A percentile compares a stretch with the other conserved stretches of the same genome.
Evolutionary conservation across 2,888 invertebrate genomes (phyloP).

Genomic region (Drosophila vallismaia): DNA sequence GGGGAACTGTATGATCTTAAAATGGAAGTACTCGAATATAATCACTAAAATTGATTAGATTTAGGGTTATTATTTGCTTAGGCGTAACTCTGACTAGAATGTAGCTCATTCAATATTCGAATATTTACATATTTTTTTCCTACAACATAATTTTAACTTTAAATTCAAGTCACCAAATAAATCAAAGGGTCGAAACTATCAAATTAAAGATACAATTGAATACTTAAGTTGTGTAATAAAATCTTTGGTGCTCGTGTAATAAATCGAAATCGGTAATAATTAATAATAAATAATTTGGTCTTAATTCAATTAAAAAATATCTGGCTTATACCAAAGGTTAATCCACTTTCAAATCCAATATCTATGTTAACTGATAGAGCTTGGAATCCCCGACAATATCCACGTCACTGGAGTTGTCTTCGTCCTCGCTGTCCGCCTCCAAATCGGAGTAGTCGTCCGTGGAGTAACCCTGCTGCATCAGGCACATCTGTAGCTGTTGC

Average conservation of each 20-base stretch:
- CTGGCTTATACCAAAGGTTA: not conserved
- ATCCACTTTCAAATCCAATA: constrained; percentile 12
- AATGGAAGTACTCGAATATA: constrained; percentile 62
- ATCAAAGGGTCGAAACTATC: not conserved
- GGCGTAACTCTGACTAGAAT: constrained; percentile 54
- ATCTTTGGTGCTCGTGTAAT: not conserved
- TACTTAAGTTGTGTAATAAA: not conserved
- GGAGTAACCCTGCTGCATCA: constrained; percentile 81
- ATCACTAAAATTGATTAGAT: constrained; percentile 51
- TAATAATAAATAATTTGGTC: not conserved
- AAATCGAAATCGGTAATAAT: no score
- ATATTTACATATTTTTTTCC: constrained; percentile 49
- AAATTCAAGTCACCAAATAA: not conserved
- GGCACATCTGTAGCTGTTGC: constrained; percentile 72
- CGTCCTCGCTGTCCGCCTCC: constrained; percentile 78
- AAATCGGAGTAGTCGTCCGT: constrained; percentile 83
- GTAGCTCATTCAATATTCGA: constrained; percentile 38
- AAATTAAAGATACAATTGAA: not conserved
- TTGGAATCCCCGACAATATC: constrained; percentile 84
- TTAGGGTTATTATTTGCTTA: constrained; percentile 37
- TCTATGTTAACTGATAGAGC: constrained; percentile 82
- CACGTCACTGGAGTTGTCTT: constrained; percentile 83
- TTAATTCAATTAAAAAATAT: constrained; percentile 1
- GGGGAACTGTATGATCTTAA: constrained; percentile 35
- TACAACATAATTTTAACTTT: not conserved